Base-by-base conservation (phyloP, 2,888 invertebrate species). In the Drosophila prolongata region DNA sequence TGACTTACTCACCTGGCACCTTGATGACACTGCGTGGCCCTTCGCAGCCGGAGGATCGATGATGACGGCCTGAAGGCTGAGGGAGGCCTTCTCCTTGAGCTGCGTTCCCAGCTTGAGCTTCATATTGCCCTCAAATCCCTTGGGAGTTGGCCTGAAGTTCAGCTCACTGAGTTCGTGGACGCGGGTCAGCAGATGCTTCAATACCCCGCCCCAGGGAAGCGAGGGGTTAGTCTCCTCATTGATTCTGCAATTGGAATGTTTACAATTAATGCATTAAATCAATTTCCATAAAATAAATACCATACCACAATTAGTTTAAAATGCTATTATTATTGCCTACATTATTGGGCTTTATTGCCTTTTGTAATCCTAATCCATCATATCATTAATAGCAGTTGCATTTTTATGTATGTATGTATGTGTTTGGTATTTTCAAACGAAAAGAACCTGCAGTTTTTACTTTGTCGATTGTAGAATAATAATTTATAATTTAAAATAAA, bases 161-260 rank as follows among this genome's bases (percentile, higher is more conserved):
- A 80, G 30, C 24, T 87, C 82, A 34, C 74, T 73, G n/a, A 91
- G 53, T n/a, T 81, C 78, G 61, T 85, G 89, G 4, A 77, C 52
- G 35, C 76, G 75, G 40, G 82, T 87, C 14, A 79, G 71, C 3
- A 91, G 75, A 30, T 83, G 81, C 56, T 75, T 82, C 1, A 87
- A 59, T n/a, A 81, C 79, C 1, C 91, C 92, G 10, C 92, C 91
- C 91, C 91, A 92, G 3, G 89, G 75, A 9, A 91, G 70, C 1
- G 86, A 88, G 0, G 91, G 91, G 73, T 90, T 91, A 8, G 78
- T 83, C 61, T 90, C 90, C 67, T 90, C 88, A 19, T 81, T 87
- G 42, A 91, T 83, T 69, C 91, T 91, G 56, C 1, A 11, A 57
- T 3, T 47, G n/a, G 1, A 4, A 46, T 2, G 2, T n/a, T 30